phyloP scores from a whole-genome alignment of 2,888 invertebrate species.

The Ormyrus nitidulus region DNA sequence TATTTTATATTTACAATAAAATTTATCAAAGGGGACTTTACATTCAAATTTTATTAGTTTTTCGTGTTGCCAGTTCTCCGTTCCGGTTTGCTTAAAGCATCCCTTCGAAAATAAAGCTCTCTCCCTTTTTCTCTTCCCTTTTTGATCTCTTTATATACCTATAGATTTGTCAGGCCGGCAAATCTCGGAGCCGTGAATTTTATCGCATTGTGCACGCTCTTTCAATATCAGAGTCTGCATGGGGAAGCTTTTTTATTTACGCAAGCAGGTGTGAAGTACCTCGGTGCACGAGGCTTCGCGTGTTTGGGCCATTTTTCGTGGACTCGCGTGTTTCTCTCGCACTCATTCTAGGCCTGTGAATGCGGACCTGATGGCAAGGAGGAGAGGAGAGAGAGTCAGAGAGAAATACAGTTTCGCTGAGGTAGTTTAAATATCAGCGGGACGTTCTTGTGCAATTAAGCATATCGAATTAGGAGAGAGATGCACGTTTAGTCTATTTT shows the following conservation, averaged over 20 bases:
- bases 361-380: not conserved
- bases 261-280: constrained; percentile 6
- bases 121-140: too few relatives aligned
- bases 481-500: not conserved
- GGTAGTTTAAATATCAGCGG: too few relatives aligned
- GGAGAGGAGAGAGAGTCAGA: not conserved
- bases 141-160: too few relatives aligned
- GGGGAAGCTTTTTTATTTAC: constrained; percentile 13
- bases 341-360: too few relatives aligned
- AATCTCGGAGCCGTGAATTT: not conserved
- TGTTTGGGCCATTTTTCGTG: constrained; percentile 3
- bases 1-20: too few relatives aligned
- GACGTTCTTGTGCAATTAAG: not conserved
- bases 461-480: not conserved
- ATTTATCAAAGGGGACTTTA: too few relatives aligned
- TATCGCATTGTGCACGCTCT: not conserved
- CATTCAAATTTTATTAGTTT: too few relatives aligned
- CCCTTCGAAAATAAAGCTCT: too few relatives aligned
- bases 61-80: too few relatives aligned
- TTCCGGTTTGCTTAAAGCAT: too few relatives aligned
- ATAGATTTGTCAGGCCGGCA: too few relatives aligned
- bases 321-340: not conserved
- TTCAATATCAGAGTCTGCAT: not conserved
- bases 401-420: not conserved
- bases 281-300: constrained; percentile 16